Percentiles rank a stretch among this genome's conserved stretches.
Evolutionary conservation across 1,140 invertebrate genomes (phyloP).

Genomic region (Augochlora pura): DNA sequence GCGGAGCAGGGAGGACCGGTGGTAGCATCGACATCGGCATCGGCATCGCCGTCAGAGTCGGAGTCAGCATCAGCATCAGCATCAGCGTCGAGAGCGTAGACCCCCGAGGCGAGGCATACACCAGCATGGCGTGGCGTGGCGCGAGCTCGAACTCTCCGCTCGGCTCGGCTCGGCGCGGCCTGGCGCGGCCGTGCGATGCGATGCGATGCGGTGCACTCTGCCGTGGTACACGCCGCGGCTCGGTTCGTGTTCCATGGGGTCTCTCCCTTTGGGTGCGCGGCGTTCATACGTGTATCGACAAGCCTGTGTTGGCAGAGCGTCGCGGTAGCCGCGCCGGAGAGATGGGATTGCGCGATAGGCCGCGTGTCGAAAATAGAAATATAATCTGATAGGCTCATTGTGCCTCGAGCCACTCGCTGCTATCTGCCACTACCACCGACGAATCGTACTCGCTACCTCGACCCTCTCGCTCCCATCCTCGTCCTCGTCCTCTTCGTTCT

Average conservation of each 20-base stretch:
- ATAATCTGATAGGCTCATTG: slow-evolving; percentile 81
- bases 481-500: background rate
- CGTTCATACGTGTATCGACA: slow-evolving; percentile 28
- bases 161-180: background rate
- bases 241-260: slow-evolving; percentile 33
- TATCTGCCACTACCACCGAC: slow-evolving; percentile 73
- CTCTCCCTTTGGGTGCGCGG: slow-evolving; percentile 5
- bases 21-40: slow-evolving; percentile 31
- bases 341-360: slow-evolving; percentile 79
- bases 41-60: slow-evolving; percentile 34
- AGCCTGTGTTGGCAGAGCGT: slow-evolving; percentile 54
- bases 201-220: slow-evolving; percentile 3
- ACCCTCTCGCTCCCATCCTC: slow-evolving; percentile 34
- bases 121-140: too few species aligned
- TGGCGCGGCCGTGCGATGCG: slow-evolving; percentile 18
- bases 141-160: too few species aligned
- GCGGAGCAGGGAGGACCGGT: slow-evolving; percentile 21
- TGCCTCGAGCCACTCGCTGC: slow-evolving; percentile 74
- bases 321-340: slow-evolving; percentile 73
- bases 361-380: slow-evolving; percentile 81
- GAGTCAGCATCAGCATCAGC: slow-evolving; percentile 34
- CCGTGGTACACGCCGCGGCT: slow-evolving; percentile 1
- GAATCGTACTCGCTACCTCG: slow-evolving; percentile 53
- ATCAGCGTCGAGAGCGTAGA: slow-evolving; percentile 24
- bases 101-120: slow-evolving; percentile 38